Evolutionary conservation across 2,888 invertebrate genomes (phyloP).

Genomic region (Liopterus haemorrhoidalis): DNA sequence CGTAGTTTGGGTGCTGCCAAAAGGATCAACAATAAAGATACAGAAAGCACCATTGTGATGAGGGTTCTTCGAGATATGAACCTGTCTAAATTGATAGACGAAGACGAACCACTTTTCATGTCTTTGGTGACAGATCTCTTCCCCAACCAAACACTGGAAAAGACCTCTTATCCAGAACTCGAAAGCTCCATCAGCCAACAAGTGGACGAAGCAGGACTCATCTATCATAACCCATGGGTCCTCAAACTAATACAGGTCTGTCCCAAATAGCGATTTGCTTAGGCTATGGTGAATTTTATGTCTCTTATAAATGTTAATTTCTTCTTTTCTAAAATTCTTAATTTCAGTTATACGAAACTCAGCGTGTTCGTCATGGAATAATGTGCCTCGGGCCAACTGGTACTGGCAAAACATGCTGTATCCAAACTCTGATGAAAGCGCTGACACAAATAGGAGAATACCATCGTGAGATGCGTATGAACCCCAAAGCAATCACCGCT

Average conservation of each 20-base stretch:
- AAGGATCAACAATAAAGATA: slow-evolving; percentile 83
- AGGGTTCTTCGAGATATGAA: slow-evolving; percentile 96
- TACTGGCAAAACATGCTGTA: slow-evolving; percentile 91
- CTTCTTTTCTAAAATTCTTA: slow-evolving; percentile 2
- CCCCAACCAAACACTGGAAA: slow-evolving; percentile 89
- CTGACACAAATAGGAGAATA: slow-evolving; percentile 76
- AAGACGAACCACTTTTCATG: slow-evolving; percentile 96
- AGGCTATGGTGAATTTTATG: no score
- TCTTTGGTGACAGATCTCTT: slow-evolving; percentile 92
- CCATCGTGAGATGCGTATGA: slow-evolving; percentile 96
- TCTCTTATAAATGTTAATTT: slow-evolving; percentile 1
- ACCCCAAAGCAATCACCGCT: slow-evolving; percentile 95
- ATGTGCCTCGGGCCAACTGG: slow-evolving; percentile 95
- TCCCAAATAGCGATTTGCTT: neutral
- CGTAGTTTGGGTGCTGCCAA: slow-evolving; percentile 90
- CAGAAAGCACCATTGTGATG: slow-evolving; percentile 95
- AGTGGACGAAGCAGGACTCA: slow-evolving; percentile 71
- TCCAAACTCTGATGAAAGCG: slow-evolving; percentile 83
- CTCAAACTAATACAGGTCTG: slow-evolving; percentile 83
- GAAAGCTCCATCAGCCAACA: slow-evolving; percentile 83
- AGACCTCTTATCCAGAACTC: slow-evolving; percentile 82
- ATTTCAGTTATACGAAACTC: slow-evolving; percentile 83
- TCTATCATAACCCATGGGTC: slow-evolving; percentile 93
- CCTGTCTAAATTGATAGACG: slow-evolving; percentile 92
- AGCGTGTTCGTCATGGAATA: slow-evolving; percentile 89